Percentiles rank a stretch among this genome's conserved stretches.
phyloP scores from a whole-genome alignment of 1,140 invertebrate species.

The Camponotus pennsylvanicus region DNA sequence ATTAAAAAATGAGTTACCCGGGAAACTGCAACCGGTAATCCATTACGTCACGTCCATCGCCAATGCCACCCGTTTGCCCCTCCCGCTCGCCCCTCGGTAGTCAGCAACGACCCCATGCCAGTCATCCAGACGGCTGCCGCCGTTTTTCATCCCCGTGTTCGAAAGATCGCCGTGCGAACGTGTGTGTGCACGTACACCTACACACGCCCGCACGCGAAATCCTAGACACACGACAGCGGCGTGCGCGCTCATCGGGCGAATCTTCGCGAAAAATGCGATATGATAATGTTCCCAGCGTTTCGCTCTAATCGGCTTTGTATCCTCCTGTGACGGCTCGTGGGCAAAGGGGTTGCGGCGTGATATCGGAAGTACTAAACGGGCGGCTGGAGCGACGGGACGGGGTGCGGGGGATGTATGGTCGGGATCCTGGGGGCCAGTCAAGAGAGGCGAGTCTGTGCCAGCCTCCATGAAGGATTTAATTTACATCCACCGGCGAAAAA shows the following conservation, averaged over 20 bases:
- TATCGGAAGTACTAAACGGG: constrained; percentile 54
- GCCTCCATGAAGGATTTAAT: constrained; percentile 82
- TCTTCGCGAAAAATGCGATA: constrained; percentile 77
- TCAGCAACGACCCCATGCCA: constrained; percentile 54
- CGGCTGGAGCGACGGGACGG: constrained; percentile 4
- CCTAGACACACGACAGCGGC: constrained; percentile 49
- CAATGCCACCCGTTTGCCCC: constrained; percentile 48
- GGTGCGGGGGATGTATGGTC: constrained; percentile 33
- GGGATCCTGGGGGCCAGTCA: constrained; percentile 70
- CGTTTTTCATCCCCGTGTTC: constrained; percentile 70
- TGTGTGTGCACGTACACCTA: constrained; percentile 21
- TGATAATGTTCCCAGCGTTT: constrained; percentile 80
- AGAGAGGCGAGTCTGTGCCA: constrained; percentile 68
- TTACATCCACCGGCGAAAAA: constrained; percentile 82
- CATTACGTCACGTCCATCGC: constrained; percentile 66
- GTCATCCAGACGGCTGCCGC: constrained; percentile 59
- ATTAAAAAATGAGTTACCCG: constrained; percentile 57
- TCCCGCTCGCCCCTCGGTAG: constrained; percentile 18
- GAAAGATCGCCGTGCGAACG: constrained; percentile 60
- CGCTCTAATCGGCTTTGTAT: constrained; percentile 81
- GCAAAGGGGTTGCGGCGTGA: constrained; percentile 58
- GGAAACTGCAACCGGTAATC: constrained; percentile 64
- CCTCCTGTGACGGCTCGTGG: constrained; percentile 69
- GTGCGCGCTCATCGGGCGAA: constrained; percentile 44
- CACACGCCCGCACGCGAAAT: constrained; percentile 43